Evolutionary conservation across 2,797 vertebrate genomes (phyloP), one percentile per base, ranked within the genome.

Genomic region (Podarcis siculus): DNA sequence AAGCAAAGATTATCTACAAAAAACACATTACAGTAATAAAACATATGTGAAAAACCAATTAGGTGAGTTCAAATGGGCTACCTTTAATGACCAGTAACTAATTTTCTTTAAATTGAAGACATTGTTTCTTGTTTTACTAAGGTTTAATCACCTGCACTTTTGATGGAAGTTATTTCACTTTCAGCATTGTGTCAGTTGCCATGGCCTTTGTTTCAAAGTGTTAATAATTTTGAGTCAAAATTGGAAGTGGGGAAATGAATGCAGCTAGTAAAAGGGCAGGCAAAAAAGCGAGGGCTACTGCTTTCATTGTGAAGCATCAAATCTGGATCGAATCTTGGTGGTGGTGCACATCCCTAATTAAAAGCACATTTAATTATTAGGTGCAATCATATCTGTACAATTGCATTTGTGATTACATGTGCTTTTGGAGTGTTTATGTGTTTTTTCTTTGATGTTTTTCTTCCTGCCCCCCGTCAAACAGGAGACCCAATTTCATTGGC

Each of bases 21-120:
- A 90, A 75, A 35, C 7, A 79, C 66, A 69, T 90, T 83, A 86
- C 17, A 87, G 82, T 72, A 87, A 78, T 80, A 89, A 88, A 84
- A 76, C 10, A 85, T n/a, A 84, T 82, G 32, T 85, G 80, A 88
- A 78, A 17, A 76, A 80, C 79, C 87, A 71, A 87, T 69, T 32
- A 86, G 25, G 73, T 42, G 75, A 10, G 32, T 76, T 49, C 13
- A 91, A 73, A 82, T 66, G 12, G 30, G 10, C 9, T 79, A 86
- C 39, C 67, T 86, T 69, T 71, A 90, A 66, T 85, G 83, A 37
- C 27, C 82, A 58, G 81, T 88, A 32, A 19, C 42, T 89, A 35
- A 27, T 71, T 42, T 42, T 25, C 55, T 37, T 32, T 75, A 80
- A 75, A 80, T 89, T 15, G 71, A 89, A 37, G 55, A 75, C 67